Conservation (phyloP, 2,113 vertebrate species). For the Myodes glareolus region DNA sequence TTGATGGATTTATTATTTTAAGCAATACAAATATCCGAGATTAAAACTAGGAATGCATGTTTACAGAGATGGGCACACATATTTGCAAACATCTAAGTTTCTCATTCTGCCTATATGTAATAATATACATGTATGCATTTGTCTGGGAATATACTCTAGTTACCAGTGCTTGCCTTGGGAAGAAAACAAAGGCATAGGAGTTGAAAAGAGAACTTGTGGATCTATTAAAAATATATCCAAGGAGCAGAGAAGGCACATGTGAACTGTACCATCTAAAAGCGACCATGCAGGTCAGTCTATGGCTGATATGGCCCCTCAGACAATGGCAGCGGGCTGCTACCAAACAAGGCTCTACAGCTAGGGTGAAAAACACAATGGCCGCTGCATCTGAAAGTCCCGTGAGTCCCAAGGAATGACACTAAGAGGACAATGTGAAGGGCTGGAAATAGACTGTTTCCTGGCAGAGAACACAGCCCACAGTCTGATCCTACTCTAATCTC, state of each 20-base stretch:
- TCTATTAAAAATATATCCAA: neutral
- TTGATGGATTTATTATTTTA: neutral
- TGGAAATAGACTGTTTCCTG: neutral
- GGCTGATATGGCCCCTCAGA: neutral
- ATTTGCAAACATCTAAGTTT: neutral
- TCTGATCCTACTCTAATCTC: neutral
- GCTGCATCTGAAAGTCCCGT: neutral
- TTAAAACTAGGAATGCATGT: neutral
- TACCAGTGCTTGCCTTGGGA: neutral
- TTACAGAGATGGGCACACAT: neutral
- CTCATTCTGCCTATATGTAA: neutral
- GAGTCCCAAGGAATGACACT: neutral
- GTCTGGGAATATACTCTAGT: neutral
- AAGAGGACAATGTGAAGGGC: neutral
- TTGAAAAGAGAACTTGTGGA: neutral
- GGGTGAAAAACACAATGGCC: neutral
- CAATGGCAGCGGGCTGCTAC: neutral
- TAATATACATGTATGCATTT: neutral
- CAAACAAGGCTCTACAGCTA: neutral
- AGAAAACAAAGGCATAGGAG: constrained; percentile 7
- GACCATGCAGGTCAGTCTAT: neutral
- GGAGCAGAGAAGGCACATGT: neutral
- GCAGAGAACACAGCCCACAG: neutral
- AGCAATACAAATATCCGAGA: neutral
- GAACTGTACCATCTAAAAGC: neutral